Conservation (phyloP, 2,797 vertebrate species). For the Acomys russatus region DNA sequence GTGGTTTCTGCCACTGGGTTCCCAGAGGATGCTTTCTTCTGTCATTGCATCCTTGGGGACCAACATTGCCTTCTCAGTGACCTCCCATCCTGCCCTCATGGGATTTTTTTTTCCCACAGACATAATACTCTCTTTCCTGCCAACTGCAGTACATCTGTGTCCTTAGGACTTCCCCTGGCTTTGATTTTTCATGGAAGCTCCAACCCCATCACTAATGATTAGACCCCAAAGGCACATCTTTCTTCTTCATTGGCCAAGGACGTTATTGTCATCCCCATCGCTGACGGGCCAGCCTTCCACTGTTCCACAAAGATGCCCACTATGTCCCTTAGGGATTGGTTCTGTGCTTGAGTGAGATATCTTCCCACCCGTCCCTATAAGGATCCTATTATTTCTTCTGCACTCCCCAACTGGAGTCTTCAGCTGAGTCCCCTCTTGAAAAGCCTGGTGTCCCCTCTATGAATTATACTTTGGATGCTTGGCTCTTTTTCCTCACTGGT, state of each 20-base stretch:
- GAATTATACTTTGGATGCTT: neutral
- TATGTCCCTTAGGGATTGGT: too few species aligned
- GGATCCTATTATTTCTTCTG: neutral
- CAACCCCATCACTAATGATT: neutral
- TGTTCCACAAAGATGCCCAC: neutral
- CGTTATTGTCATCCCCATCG: neutral
- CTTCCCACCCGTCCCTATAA: neutral
- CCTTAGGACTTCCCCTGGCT: neutral
- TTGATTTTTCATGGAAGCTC: neutral
- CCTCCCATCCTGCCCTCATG: neutral
- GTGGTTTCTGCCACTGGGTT: neutral
- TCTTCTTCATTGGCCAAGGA: neutral
- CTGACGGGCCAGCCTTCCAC: neutral
- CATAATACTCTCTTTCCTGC: neutral
- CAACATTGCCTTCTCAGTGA: neutral
- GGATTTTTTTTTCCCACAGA: neutral
- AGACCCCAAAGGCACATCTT: neutral
- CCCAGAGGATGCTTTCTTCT: neutral
- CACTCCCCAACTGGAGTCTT: neutral
- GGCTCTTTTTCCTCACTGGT: neutral
- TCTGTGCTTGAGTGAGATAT: neutral
- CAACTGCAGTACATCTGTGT: neutral
- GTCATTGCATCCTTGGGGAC: neutral
- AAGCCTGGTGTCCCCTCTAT: neutral
- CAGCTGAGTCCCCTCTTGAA: neutral